phyloP scores from a whole-genome alignment of 2,888 invertebrate genomes.

The Agriopis marginaria region DNA sequence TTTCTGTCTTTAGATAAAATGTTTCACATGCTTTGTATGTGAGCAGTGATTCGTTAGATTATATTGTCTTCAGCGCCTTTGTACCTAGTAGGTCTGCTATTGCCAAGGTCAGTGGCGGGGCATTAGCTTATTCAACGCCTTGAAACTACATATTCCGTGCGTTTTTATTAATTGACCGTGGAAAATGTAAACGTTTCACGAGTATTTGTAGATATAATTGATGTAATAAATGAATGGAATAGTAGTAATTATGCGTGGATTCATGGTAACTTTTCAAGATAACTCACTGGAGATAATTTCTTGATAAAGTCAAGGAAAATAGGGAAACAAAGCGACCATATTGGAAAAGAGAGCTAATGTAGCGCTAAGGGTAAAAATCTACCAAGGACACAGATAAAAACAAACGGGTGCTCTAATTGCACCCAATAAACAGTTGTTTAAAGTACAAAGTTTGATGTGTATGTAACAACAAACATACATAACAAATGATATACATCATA shows the following conservation, averaged over 20 bases:
- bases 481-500: too few species aligned
- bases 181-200: constrained; percentile 1
- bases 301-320: not conserved
- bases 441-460: too few species aligned
- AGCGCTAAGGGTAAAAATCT: not conserved
- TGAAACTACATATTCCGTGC: constrained; percentile 1
- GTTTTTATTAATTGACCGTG: constrained; percentile 12
- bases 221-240: not conserved
- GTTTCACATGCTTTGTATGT: not conserved
- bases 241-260: too few species aligned
- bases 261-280: not conserved
- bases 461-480: too few species aligned
- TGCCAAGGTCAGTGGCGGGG: constrained; percentile 12
- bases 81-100: constrained; percentile 9
- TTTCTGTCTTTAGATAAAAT: not conserved
- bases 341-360: not conserved
- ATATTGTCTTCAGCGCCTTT: constrained; percentile 8
- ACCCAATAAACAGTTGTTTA: too few species aligned
- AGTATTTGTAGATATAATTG: constrained; percentile 6
- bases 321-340: not conserved
- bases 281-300: not conserved
- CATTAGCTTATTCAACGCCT: constrained; percentile 7
- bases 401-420: too few species aligned
- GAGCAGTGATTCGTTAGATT: not conserved
- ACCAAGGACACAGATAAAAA: too few species aligned